phyloP scores from a whole-genome alignment of 2,113 vertebrate genomes.

The Desmodus rotundus region DNA sequence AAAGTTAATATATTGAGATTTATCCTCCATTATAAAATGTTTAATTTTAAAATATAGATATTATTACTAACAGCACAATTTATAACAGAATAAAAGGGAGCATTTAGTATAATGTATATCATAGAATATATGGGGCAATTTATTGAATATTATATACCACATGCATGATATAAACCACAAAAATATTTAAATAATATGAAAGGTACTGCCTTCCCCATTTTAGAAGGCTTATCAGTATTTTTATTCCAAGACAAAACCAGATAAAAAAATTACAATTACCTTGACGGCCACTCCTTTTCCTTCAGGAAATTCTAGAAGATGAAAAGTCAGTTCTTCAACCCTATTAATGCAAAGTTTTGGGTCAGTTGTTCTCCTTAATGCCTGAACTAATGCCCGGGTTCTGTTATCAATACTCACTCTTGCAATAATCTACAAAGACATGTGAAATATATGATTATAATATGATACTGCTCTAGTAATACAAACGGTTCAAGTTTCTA shows the following conservation, averaged over 20 bases:
- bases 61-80: background rate
- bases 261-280: conserved; percentile 77
- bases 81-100: conserved; percentile 1
- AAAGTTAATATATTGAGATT: conserved; percentile 7
- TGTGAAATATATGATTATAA: conserved; percentile 31
- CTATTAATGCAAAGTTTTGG: conserved; percentile 91
- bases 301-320: conserved; percentile 96
- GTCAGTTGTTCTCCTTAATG: conserved; percentile 89
- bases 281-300: conserved; percentile 92
- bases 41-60: background rate
- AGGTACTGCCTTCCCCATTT: background rate
- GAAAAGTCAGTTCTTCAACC: conserved; percentile 94
- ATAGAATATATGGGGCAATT: conserved; percentile 1
- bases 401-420: conserved; percentile 96
- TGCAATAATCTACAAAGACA: conserved; percentile 90
- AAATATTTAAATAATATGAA: background rate
- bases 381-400: conserved; percentile 93
- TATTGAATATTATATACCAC: background rate
- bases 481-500: background rate
- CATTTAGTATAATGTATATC: background rate
- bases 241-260: background rate
- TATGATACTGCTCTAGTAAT: conserved; percentile 22
- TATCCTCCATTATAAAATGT: background rate
- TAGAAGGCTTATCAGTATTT: background rate
- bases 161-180: background rate